Evolutionary conservation across 2,888 invertebrate species (phyloP).

Genomic region (Noctua janthina): DNA sequence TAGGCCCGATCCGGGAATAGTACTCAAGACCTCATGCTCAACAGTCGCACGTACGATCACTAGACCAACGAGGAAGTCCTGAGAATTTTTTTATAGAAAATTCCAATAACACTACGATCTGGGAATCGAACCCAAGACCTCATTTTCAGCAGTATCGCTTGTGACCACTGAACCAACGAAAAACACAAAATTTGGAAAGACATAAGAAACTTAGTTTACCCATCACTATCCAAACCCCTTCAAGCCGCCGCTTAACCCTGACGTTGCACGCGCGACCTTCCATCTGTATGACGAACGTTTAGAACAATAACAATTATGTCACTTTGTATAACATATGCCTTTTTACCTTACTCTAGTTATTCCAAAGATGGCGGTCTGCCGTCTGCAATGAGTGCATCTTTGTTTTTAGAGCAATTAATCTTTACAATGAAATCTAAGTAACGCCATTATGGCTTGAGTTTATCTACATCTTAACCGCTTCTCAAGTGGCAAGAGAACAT

Average conservation of each 20-base stretch:
- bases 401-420: not conserved
- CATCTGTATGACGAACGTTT: conserved; percentile 52
- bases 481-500: not conserved
- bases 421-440: not conserved
- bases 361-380: conserved; percentile 28
- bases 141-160: not conserved
- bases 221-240: conserved; percentile 48
- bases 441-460: not conserved
- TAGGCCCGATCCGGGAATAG: no score
- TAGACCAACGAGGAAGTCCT: no score
- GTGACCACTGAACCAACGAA: not conserved
- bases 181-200: not conserved
- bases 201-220: not conserved
- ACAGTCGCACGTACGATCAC: no score
- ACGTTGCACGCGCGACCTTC: conserved; percentile 57
- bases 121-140: not conserved
- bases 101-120: not conserved
- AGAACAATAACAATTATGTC: conserved; percentile 61
- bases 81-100: not conserved
- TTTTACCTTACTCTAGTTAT: conserved; percentile 48
- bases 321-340: conserved; percentile 35
- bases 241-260: conserved; percentile 47
- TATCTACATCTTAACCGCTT: not conserved
- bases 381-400: not conserved
- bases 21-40: no score